Conservation (phyloP, 64 coral and sea anemone species). For the Dendrophyllia cribrosa region DNA sequence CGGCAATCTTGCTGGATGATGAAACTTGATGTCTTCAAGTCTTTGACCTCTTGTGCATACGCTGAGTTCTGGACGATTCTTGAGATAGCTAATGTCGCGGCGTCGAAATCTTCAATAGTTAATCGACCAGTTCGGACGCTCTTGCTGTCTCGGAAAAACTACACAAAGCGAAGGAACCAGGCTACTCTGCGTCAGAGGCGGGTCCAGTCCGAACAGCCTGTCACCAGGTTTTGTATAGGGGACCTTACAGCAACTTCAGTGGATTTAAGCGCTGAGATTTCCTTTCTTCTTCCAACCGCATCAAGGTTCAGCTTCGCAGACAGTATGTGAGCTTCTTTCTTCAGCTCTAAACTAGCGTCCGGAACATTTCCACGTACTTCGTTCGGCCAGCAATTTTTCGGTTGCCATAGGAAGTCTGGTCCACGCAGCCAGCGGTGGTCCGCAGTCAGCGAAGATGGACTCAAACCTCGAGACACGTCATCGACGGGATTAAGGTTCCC, state of each 20-base stretch:
- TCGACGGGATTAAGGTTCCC: slow-evolving; percentile 54
- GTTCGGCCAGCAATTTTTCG: background rate
- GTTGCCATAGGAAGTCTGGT: slow-evolving; percentile 31
- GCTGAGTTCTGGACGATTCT: background rate
- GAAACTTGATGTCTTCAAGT: background rate
- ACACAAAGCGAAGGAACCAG: slow-evolving; percentile 13
- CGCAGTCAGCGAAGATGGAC: background rate
- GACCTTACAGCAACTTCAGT: background rate
- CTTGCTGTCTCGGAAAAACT: background rate
- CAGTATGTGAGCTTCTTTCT: slow-evolving; percentile 10
- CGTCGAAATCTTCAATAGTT: background rate
- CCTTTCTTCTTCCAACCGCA: background rate
- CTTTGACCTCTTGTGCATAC: slow-evolving; percentile 10
- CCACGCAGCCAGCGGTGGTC: slow-evolving; percentile 38
- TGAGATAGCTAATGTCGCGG: background rate
- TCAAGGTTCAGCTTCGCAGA: background rate
- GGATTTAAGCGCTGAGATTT: background rate
- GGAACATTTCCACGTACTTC: background rate
- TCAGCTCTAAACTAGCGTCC: slow-evolving; percentile 1
- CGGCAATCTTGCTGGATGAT: background rate
- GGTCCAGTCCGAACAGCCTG: slow-evolving; percentile 1
- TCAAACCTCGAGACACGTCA: slow-evolving; percentile 38
- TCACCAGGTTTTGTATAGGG: background rate
- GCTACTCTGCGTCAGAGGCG: slow-evolving; percentile 21
- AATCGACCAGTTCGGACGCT: background rate